phyloP scores from a whole-genome alignment of 2,797 vertebrate species.

The Valencia hispanica region DNA sequence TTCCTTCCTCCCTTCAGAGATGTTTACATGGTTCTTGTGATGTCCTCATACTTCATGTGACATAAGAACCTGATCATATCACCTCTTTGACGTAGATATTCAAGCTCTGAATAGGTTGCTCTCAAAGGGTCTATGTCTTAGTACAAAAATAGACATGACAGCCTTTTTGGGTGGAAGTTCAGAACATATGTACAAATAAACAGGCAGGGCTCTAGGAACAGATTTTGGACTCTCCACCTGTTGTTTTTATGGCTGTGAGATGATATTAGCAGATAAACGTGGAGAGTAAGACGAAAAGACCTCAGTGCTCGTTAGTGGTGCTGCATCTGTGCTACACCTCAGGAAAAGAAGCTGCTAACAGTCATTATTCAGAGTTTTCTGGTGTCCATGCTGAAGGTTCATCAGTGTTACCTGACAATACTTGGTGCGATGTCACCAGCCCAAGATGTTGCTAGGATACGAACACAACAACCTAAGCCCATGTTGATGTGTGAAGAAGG shows the following conservation, averaged over 20 bases:
- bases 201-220: not conserved
- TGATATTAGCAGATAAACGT: not conserved
- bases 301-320: not conserved
- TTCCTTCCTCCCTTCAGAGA: not conserved
- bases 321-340: not conserved
- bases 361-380: not conserved
- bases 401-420: not conserved
- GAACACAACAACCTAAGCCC: not conserved
- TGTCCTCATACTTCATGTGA: not conserved
- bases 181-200: not conserved
- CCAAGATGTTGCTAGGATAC: not conserved
- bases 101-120: constrained; percentile 9
- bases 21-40: not conserved
- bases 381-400: not conserved
- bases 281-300: not conserved
- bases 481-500: not conserved
- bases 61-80: not conserved
- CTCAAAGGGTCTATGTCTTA: constrained; percentile 19
- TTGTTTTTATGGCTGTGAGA: not conserved
- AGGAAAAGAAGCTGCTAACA: not conserved
- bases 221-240: not conserved
- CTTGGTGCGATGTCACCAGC: not conserved
- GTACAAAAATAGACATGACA: not conserved
- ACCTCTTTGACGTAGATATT: constrained; percentile 11
- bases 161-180: not conserved